Evolutionary conservation across 2,888 invertebrate species (phyloP).

Genomic region (Ophraella communa): DNA sequence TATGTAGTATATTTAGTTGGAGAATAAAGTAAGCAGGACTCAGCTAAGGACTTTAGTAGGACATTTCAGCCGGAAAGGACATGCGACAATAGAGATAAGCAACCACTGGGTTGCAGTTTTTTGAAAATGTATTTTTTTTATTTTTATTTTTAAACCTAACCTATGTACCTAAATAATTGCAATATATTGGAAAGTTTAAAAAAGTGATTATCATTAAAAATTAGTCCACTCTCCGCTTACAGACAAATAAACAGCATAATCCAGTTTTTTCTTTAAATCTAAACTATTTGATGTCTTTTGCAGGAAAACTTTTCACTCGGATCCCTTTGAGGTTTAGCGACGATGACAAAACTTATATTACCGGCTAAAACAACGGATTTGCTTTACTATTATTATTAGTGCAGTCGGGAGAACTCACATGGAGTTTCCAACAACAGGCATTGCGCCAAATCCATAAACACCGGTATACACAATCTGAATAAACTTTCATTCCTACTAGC

Average conservation of each 20-base stretch:
- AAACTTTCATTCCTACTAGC: conserved; percentile 29
- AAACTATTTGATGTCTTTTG: background rate
- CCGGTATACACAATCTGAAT: conserved; percentile 31
- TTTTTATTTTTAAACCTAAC: too few relatives aligned
- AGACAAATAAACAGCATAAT: background rate
- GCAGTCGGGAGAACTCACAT: conserved; percentile 23
- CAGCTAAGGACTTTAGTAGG: too few relatives aligned
- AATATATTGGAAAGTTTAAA: too few relatives aligned
- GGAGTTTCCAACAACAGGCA: conserved; percentile 29
- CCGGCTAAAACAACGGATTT: conserved; percentile 1
- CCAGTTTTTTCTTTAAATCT: background rate
- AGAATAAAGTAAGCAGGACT: too few relatives aligned
- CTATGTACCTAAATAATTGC: too few relatives aligned
- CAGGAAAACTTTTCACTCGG: background rate
- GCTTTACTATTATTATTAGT: conserved; percentile 31
- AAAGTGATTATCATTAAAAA: too few relatives aligned
- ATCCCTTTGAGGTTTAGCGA: conserved; percentile 1
- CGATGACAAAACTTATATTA: conserved; percentile 23
- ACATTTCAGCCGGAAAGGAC: too few relatives aligned
- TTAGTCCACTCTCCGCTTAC: too few relatives aligned
- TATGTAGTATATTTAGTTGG: too few relatives aligned
- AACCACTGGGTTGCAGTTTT: too few relatives aligned
- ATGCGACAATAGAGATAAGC: too few relatives aligned
- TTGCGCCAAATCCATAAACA: conserved; percentile 36
- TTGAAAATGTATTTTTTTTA: too few relatives aligned